Evolutionary conservation across 2,888 invertebrate species (phyloP), one percentile per base, ranked within the genome.

Genomic region (Acleris emargana): DNA sequence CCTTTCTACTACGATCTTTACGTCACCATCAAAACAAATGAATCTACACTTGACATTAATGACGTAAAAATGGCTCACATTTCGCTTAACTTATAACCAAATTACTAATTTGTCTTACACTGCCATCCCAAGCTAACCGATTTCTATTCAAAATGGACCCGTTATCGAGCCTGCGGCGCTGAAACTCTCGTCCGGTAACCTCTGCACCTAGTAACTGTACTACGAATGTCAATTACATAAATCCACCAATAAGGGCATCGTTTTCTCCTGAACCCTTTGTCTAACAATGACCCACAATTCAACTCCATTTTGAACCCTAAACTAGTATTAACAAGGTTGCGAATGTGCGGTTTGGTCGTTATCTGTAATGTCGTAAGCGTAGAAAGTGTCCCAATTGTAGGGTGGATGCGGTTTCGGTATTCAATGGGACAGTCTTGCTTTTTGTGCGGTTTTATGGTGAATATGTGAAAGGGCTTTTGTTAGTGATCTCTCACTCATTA

Each of bases 321-420:
- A 7, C 0, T 20, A 13, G 11, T 75, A n/a, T 62, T 1, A 70
- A 79, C 81, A 84, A 77, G 76, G 73, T 55, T 61, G 54, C 54
- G 18, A 58, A 17, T 53, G 60, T 60, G 60, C 32, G 62, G 32
- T 42, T 51, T 13, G 62, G 57, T 62, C 51, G 82, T 81, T 84
- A 84, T 83, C 83, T 83, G 75, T 75, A 78, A 78, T 81, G 80
- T 78, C 77, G 76, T 73, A 74, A 75, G 73, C 76, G 79, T 87
- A 88, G 87, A 89, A 88, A 88, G 89, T 89, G 88, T 88, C 86
- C 82, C 84, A 80, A 77, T 73, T 69, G 68, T 79, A 77, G 76
- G 77, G 81, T 79, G 79, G 69, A 82, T 70, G 77, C 70, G 66
- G 61, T 64, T 72, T 73, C 50, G 47, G 61, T 62, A 59, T 71